These are phyloP conservation scores for Lagopus muta DNA, from an alignment of 2,113 vertebrate species.

Conservation along the genomic window DNA sequence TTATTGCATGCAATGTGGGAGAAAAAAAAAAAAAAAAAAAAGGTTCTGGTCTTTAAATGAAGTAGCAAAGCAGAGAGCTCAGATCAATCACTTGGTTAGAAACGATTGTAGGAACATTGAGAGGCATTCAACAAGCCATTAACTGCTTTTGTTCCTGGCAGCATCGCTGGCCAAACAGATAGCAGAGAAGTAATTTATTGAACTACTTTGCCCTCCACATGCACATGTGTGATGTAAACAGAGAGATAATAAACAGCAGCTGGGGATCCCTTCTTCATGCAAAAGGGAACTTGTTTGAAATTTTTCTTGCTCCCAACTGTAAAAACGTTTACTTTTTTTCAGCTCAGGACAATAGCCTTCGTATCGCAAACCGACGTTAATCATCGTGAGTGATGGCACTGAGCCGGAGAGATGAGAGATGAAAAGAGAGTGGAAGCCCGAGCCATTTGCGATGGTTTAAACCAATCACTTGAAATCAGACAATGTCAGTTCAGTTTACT, in stretches of 20 bases:
- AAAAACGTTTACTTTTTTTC: conserved; percentile 60
- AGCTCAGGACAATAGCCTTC: background rate
- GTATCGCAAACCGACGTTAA: background rate
- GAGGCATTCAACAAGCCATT: conserved; percentile 51
- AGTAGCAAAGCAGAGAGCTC: conserved; percentile 22
- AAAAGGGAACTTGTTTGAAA: conserved; percentile 44
- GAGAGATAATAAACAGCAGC: conserved; percentile 73
- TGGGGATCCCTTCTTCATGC: conserved; percentile 60
- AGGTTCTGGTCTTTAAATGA: background rate
- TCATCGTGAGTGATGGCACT: background rate
- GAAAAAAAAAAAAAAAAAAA: background rate
- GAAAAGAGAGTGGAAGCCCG: background rate
- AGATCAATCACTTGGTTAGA: background rate
- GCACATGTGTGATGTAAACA: conserved; percentile 70
- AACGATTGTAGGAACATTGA: conserved; percentile 1
- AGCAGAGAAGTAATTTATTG: conserved; percentile 59
- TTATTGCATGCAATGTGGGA: background rate
- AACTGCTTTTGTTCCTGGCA: conserved; percentile 56
- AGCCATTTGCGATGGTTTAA: background rate
- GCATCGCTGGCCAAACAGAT: background rate
- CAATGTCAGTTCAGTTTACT: conserved; percentile 45
- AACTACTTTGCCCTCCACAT: conserved; percentile 63
- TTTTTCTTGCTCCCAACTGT: conserved; percentile 66
- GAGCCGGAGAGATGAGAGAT: background rate
- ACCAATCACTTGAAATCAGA: conserved; percentile 16